A percentile compares a stretch with the other conserved stretches of the same genome.
Conservation (phyloP, 2,113 vertebrate genomes). For the Arvicanthis niloticus region DNA sequence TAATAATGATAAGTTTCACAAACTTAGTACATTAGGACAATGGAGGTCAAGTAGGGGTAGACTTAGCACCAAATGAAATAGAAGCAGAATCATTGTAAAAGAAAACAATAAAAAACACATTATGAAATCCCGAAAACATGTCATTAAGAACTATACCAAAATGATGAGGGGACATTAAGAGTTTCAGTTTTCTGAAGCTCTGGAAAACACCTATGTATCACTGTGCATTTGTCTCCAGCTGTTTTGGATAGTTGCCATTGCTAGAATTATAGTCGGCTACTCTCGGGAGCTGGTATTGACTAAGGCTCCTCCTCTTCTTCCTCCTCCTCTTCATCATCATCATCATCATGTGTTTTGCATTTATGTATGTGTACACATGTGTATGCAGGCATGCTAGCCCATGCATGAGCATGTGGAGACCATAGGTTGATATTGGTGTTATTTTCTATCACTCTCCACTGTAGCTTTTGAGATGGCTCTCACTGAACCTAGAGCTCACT, state of each 20-base stretch:
- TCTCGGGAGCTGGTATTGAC: not conserved
- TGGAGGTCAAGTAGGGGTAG: not conserved
- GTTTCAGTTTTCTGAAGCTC: not conserved
- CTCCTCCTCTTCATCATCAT: too few relatives aligned
- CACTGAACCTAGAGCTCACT: not conserved
- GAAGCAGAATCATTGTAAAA: not conserved
- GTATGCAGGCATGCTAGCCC: too few relatives aligned
- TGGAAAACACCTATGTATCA: not conserved
- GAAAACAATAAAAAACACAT: not conserved
- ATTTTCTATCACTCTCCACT: not conserved
- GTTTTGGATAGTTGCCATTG: not conserved
- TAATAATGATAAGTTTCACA: not conserved
- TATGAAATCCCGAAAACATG: not conserved
- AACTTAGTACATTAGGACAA: not conserved
- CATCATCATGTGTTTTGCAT: too few relatives aligned
- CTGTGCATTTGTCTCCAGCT: not conserved
- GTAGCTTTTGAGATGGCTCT: not conserved
- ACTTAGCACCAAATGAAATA: not conserved
- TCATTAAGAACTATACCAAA: not conserved
- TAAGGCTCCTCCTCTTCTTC: not conserved
- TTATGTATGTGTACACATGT: not conserved
- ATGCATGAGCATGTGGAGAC: not conserved
- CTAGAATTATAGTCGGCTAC: not conserved
- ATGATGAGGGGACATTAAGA: not conserved
- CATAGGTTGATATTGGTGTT: too few relatives aligned